Evolutionary conservation across 1,140 invertebrate species (phyloP), one percentile per base, ranked within the genome.

Genomic region (Macrocentrus cingulum): DNA sequence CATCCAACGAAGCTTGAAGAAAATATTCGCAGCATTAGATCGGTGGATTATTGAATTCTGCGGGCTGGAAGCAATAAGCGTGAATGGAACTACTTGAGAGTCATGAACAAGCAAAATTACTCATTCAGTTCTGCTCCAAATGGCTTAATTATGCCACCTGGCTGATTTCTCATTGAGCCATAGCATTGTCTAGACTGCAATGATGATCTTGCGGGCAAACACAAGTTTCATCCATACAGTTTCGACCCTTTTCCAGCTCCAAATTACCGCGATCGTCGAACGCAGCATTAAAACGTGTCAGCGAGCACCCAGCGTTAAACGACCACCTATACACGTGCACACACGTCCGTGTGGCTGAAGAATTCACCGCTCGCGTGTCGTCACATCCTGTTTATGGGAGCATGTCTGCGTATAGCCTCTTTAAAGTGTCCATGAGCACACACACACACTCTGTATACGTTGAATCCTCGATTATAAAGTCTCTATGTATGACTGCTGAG

Each of bases 311-410:
- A n/a, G n/a, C 32, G 45, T 48, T 39, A 56, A 37, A 34, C 8
- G 20, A 39, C 44, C 54, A 56, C 54, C 44, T 48, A 56, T 45
- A 56, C 54, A 36, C 25, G 42, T 56, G n/a, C n/a, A n/a, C n/a
- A 56, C 48, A 36, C 32, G 25, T 51, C 19, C 32, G 25, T 51
- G 15, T 34, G 23, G 19, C 32, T 19, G 16, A 51, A 16, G 32
- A 36, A 51, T 56, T 56, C 52, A 44, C 15, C 39, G 52, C 15
- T 55, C 32, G 32, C 34, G 2, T 25, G 23, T 48, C 54, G 54
- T 56, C 54, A 56, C 29, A 56, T 56, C 54, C 54, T 56, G 54
- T 56, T 56, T 48, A 37, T 56, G 25, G 19, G 15, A 16, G 29
- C 29, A 15, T 51, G 49, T 37, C 3, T 37, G 44, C 32, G 22